Base-by-base conservation (phyloP, 2,797 vertebrate genomes). In the Micrastur ruficollis region DNA sequence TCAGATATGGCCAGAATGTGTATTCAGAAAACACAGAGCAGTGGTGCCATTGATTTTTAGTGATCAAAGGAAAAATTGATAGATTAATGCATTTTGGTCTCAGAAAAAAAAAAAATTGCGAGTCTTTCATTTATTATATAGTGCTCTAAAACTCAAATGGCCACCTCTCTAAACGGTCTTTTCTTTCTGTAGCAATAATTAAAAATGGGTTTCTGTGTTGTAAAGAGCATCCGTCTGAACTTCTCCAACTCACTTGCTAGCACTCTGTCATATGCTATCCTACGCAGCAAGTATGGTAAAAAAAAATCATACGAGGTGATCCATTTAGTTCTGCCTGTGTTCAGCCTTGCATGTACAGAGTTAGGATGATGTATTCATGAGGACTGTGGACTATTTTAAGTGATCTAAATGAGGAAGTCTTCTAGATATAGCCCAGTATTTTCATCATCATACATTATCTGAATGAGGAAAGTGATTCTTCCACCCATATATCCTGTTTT, bases 391-490 rank as follows among this genome's bases (percentile, higher is more conserved):
- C 49, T 56, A 58, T 74, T 86, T 91, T 46, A 20, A 44, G 34
- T n/a, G 29, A 73, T 78, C 82, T 75, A 76, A 93, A 56, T 87
- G 68, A 94, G 67, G 72, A 76, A 87, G n/a, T 46, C 79, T 91
- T 73, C 63, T 47, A 55, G 81, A 70, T 94, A 52, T 79, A 82
- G 75, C 58, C 47, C 61, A 42, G n/a, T 36, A 83, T 53, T 93
- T 89, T 73, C 52, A 88, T 83, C 84, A 67, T 85, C 74, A 94
- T 93, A 79, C 46, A 46, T 73, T 80, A 49, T 56, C 68, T 82
- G 61, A 93, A 65, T 90, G 27, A 91, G 73, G 63, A 96, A 96
- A 93, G 47, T 78, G 61, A 93, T 67, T 42, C 76, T 88, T 87
- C 87, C 65, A 89, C n/a, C 32, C 66, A 49, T 78, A 75, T 88